A percentile compares a stretch with the other conserved stretches of the same genome.
These are phyloP conservation scores for Eupithecia inturbata DNA, from an alignment of 2,888 invertebrate species.

Conservation along the genomic window DNA sequence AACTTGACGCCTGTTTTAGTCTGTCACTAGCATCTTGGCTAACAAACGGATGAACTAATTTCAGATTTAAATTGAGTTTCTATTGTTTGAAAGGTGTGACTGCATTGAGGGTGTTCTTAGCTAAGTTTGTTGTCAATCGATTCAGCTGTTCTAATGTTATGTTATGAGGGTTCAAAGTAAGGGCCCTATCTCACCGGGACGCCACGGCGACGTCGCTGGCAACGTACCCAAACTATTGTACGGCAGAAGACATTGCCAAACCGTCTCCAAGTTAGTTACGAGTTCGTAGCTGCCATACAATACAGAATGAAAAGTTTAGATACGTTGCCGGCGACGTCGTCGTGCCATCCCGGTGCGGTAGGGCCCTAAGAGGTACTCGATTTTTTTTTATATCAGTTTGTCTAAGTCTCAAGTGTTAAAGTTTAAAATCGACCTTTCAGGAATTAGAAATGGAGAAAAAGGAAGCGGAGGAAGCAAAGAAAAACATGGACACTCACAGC, in stretches of 20 bases:
- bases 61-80: not conserved
- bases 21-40: not conserved
- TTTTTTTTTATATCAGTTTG: too few species aligned
- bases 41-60: not conserved
- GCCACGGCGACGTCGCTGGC: too few species aligned
- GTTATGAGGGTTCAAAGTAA: not conserved
- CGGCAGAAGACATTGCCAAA: too few species aligned
- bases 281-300: too few species aligned
- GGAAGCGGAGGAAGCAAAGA: constrained; percentile 90
- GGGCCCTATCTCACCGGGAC: too few species aligned
- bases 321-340: too few species aligned
- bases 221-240: too few species aligned
- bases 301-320: too few species aligned
- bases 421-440: constrained; percentile 62
- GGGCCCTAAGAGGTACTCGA: too few species aligned
- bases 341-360: too few species aligned
- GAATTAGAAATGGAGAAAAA: constrained; percentile 94
- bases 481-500: constrained; percentile 91
- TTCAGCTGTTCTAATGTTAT: not conserved
- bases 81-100: not conserved
- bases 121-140: not conserved
- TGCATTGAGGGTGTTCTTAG: not conserved
- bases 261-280: too few species aligned
- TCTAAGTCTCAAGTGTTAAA: not conserved
- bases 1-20: not conserved